Base-by-base conservation (phyloP, 1,140 invertebrate species). In the Cyclina sinensis region DNA sequence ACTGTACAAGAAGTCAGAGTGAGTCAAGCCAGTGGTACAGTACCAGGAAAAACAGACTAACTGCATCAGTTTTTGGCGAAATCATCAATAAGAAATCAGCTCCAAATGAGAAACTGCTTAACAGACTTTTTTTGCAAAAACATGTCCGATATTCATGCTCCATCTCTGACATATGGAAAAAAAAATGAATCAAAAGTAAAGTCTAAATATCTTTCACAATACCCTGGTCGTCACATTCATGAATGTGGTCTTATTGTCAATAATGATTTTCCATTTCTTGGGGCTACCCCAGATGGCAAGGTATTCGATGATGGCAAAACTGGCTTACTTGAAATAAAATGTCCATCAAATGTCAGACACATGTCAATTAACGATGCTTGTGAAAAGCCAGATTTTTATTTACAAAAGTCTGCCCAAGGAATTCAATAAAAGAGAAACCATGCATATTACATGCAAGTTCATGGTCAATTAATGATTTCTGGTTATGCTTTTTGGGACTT, bases 91-190 rank as follows among this genome's bases (percentile, higher is more conserved):
- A 76, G 79, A 90, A 85, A 35, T 80, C 90, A 11, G 21, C 39
- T 11, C 74, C 51, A n/a, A 73, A 39, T 80, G 43, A 73, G 24
- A 81, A 68, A 39, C 73, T 84, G n/a, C 16, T 57, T 57, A 21
- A 46, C 0, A 79, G 0, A 35, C 16, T 0, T 62, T 24, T 46
- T 21, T 86, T 11, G 9, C n/a, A n/a, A n/a, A n/a, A 48, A 12
- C 12, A 27, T 35, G 11, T 80, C 79, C 39, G 12, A 65, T 1
- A 57, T 90, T 65, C 12, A 35, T 24, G 62, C 76, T 24, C 18
- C 32, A 0, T 35, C 83, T 12, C 35, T 88, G 11, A 78, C 85
- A n/a, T 91, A 91, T 86, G 82, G 90, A 0, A 85, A 70, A 59
- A 59, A 70, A 11, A 84, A 82, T 79, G 90, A 91, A 83, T 51